phyloP scores from a whole-genome alignment of 2,113 vertebrate species.

The Micronycteris hirsuta region DNA sequence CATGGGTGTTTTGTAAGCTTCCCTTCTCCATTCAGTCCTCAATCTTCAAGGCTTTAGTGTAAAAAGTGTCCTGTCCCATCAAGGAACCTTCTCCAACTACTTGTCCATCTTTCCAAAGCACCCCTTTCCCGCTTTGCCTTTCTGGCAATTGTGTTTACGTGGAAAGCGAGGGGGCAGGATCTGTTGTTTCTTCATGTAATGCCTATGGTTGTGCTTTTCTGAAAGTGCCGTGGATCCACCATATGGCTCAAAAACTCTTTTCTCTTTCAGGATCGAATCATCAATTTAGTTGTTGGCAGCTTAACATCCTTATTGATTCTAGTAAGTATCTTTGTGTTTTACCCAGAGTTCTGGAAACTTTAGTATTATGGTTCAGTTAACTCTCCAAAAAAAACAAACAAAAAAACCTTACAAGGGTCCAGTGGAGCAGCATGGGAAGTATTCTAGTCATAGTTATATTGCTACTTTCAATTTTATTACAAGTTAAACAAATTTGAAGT shows the following conservation, averaged over 20 bases:
- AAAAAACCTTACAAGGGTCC: background rate
- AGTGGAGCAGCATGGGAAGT: background rate
- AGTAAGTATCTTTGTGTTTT: slow-evolving; percentile 85
- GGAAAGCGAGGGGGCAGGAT: background rate
- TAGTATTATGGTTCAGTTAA: background rate
- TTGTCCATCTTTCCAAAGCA: background rate
- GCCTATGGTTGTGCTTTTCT: background rate
- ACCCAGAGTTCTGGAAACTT: background rate
- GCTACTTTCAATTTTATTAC: background rate
- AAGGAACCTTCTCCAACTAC: background rate
- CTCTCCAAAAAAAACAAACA: background rate
- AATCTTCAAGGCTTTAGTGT: background rate
- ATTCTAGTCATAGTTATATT: background rate
- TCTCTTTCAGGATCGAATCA: slow-evolving; percentile 91
- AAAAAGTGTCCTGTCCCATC: background rate
- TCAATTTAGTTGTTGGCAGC: slow-evolving; percentile 92
- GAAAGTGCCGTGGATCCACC: background rate
- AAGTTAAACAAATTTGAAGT: background rate
- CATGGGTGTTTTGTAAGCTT: background rate
- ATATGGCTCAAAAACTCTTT: slow-evolving; percentile 21
- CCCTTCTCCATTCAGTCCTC: background rate
- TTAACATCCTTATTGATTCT: slow-evolving; percentile 90
- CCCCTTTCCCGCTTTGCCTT: background rate
- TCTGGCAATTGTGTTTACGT: background rate
- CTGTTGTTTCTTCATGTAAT: background rate